Conservation (phyloP, 2,888 invertebrate species). For the Drosophila macrospina region DNA sequence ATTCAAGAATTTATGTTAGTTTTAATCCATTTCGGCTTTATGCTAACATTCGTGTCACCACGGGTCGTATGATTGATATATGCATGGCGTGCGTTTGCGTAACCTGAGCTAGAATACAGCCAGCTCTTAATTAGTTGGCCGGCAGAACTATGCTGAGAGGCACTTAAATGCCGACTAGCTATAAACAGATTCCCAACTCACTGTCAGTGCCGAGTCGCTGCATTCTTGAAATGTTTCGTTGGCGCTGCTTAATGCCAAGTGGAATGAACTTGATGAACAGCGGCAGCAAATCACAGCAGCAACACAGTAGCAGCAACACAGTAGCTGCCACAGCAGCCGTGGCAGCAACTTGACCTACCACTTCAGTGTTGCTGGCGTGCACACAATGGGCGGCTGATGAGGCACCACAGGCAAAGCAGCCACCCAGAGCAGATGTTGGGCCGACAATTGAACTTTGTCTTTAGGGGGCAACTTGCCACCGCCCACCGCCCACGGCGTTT, state of each 20-base stretch:
- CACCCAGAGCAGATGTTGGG: slow-evolving; percentile 24
- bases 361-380: slow-evolving; percentile 45
- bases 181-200: slow-evolving; percentile 70
- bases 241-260: slow-evolving; percentile 73
- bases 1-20: slow-evolving; percentile 14
- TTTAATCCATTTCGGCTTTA: not conserved
- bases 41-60: not conserved
- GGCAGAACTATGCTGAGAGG: slow-evolving; percentile 17
- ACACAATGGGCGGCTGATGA: slow-evolving; percentile 65
- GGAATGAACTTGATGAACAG: slow-evolving; percentile 77
- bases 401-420: not conserved
- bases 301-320: slow-evolving; percentile 9
- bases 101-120: slow-evolving; percentile 30
- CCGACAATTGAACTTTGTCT: slow-evolving; percentile 67
- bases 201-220: slow-evolving; percentile 71
- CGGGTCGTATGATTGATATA: slow-evolving; percentile 40
- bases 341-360: slow-evolving; percentile 47
- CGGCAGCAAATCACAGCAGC: slow-evolving; percentile 29
- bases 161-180: slow-evolving; percentile 71
- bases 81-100: slow-evolving; percentile 34
- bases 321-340: slow-evolving; percentile 8
- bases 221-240: slow-evolving; percentile 70
- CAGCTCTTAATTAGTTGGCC: slow-evolving; percentile 31
- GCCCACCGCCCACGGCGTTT: not conserved
- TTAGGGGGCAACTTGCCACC: not conserved